Conservation (phyloP, 2,113 vertebrate species). For the Neopipo cinnamomea region DNA sequence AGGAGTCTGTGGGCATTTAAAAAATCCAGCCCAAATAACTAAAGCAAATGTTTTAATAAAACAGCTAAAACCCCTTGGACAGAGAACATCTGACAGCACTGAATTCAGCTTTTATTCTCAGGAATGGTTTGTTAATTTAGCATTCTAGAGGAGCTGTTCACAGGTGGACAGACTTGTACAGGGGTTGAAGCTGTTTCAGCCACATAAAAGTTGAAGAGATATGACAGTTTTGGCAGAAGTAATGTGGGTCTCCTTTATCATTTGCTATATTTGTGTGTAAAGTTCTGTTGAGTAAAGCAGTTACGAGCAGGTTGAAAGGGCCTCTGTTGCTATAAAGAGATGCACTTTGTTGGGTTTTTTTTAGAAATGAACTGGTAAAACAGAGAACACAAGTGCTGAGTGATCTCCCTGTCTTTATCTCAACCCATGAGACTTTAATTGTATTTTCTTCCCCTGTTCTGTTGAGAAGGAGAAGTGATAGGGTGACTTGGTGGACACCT, state of each 20-base stretch:
- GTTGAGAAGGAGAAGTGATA: neutral
- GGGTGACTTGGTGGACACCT: neutral
- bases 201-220: neutral
- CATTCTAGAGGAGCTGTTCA: neutral
- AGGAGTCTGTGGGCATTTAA: neutral
- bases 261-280: neutral
- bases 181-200: neutral
- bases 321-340: neutral
- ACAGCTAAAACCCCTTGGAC: neutral
- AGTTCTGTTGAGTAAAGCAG: neutral
- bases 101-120: neutral
- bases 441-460: neutral
- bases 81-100: neutral
- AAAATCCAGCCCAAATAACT: neutral
- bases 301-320: neutral
- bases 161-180: neutral
- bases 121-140: neutral
- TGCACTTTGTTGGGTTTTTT: neutral
- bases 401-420: neutral
- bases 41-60: neutral
- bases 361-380: neutral
- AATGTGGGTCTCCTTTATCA: neutral
- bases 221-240: neutral
- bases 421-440: neutral
- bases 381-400: neutral